Evolutionary conservation across 2,797 vertebrate genomes (phyloP).

Genomic region (Orestias chungarensis): DNA sequence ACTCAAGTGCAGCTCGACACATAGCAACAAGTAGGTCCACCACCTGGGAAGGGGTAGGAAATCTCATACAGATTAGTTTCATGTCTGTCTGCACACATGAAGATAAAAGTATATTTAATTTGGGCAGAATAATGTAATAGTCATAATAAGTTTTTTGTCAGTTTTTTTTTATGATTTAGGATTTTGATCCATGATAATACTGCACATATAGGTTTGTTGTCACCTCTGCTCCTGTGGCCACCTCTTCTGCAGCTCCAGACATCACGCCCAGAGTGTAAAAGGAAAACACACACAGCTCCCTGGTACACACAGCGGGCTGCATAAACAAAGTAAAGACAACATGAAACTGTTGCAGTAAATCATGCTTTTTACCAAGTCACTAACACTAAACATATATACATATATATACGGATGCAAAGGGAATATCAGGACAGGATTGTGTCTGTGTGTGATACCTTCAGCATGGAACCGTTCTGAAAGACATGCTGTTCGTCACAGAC

Average conservation of each 20-base stretch:
- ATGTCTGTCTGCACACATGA: not conserved
- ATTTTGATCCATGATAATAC: not conserved
- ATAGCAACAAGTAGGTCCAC: slow-evolving; percentile 97
- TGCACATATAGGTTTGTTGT: slow-evolving; percentile 9
- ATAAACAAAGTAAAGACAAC: slow-evolving; percentile 80
- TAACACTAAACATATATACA: not conserved
- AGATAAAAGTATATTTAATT: not conserved
- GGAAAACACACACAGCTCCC: slow-evolving; percentile 97
- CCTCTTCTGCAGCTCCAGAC: slow-evolving; percentile 97
- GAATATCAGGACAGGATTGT: not conserved
- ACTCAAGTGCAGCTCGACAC: slow-evolving; percentile 98
- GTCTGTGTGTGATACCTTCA: slow-evolving; percentile 84
- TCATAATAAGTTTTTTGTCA: not conserved
- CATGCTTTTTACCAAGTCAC: not conserved
- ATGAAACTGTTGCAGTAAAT: not conserved
- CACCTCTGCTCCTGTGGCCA: slow-evolving; percentile 98
- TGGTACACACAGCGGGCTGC: slow-evolving; percentile 96
- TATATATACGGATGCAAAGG: not conserved
- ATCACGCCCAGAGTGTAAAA: slow-evolving; percentile 99
- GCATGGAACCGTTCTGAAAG: slow-evolving; percentile 99
- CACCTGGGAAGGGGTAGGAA: slow-evolving; percentile 79
- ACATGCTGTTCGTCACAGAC: slow-evolving; percentile 99
- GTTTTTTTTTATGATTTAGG: not conserved
- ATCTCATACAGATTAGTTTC: not conserved
- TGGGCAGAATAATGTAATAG: not conserved